phyloP scores from a whole-genome alignment of 1,140 invertebrate genomes.

The fruit fly (Drosophila melanogaster) region DNA sequence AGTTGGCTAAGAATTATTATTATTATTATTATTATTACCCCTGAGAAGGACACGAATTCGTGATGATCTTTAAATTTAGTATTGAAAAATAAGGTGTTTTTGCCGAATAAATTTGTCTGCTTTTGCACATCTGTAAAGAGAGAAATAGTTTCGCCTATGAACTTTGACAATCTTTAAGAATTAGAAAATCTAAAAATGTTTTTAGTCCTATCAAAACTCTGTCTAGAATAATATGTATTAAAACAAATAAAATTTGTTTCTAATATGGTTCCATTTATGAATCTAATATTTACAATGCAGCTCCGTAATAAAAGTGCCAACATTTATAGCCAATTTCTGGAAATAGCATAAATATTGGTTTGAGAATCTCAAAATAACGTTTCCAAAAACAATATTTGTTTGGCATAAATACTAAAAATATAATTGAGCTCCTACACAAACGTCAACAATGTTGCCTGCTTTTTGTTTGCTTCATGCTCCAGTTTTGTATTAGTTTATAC shows the following conservation, averaged over 20 bases:
- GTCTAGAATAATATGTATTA: no score
- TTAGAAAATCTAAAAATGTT: no score
- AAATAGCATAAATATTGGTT: neutral
- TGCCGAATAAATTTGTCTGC: neutral
- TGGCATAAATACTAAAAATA: neutral
- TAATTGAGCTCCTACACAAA: neutral
- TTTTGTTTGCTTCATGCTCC: neutral
- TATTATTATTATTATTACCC: slow-evolving; percentile 21
- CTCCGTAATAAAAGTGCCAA: no score
- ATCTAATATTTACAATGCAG: no score
- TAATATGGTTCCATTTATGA: no score
- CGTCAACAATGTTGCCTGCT: neutral
- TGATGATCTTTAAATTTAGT: slow-evolving; percentile 28
- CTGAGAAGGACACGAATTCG: slow-evolving; percentile 18
- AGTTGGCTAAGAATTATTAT: slow-evolving; percentile 19
- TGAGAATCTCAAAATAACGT: neutral
- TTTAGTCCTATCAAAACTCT: no score
- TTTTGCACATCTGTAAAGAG: neutral
- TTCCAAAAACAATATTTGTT: neutral
- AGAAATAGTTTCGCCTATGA: no score
- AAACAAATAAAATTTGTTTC: no score
- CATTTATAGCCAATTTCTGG: no score
- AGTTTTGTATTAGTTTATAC: neutral
- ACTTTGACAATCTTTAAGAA: no score
- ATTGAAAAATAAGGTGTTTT: neutral